Percentiles rank a stretch among this genome's conserved stretches.
Evolutionary conservation across 2,888 invertebrate genomes (phyloP).

Genomic region (Gibbula magus): DNA sequence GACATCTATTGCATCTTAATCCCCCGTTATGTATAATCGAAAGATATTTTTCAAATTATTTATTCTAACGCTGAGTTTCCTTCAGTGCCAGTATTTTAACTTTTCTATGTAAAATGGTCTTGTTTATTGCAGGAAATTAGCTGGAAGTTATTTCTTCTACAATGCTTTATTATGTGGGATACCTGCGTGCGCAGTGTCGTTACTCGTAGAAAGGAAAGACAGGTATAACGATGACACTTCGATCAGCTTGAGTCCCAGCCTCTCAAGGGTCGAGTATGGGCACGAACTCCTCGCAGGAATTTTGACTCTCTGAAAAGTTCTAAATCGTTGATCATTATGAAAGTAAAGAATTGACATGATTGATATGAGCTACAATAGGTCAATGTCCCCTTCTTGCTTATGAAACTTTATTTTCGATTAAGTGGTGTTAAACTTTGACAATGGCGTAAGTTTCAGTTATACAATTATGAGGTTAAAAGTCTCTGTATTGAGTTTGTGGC

Average conservation of each 20-base stretch:
- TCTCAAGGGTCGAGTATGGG: not conserved
- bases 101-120: not conserved
- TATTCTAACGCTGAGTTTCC: too few species aligned
- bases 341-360: too few species aligned
- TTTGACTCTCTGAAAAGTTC: too few species aligned
- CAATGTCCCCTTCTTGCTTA: too few species aligned
- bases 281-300: not conserved
- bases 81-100: too few species aligned
- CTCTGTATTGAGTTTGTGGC: not conserved
- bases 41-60: too few species aligned
- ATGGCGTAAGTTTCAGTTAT: not conserved
- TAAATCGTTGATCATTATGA: too few species aligned
- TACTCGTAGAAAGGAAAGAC: conserved; percentile 62
- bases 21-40: too few species aligned
- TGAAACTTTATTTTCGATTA: not conserved
- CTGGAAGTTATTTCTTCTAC: conserved; percentile 65
- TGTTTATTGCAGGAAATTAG: conserved; percentile 57
- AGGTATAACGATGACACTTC: conserved; percentile 51
- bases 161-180: conserved; percentile 62
- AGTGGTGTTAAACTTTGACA: not conserved
- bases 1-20: too few species aligned
- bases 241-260: not conserved
- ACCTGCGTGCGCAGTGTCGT: conserved; percentile 58
- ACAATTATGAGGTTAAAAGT: not conserved
- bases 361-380: too few species aligned